phyloP scores from a whole-genome alignment of 2,888 invertebrate species.

The Sussaba pulchella region DNA sequence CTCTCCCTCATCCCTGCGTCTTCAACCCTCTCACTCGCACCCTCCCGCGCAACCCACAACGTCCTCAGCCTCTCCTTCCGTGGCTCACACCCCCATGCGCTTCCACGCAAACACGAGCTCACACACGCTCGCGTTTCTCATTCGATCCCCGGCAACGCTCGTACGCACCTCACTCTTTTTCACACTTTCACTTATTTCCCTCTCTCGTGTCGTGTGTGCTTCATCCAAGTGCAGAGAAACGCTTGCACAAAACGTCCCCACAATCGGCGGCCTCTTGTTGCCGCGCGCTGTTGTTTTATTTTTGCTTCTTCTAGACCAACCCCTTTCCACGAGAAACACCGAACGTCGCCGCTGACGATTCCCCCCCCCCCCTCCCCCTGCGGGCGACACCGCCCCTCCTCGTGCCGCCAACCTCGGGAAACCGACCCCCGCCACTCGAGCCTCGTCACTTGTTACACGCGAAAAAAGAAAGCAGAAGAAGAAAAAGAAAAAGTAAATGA shows the following conservation, averaged over 20 bases:
- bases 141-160: conserved; percentile 34
- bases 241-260: conserved; percentile 74
- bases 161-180: conserved; percentile 62
- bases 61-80: conserved; percentile 41
- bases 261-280: conserved; percentile 73
- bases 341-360: too few species aligned
- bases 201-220: conserved; percentile 37
- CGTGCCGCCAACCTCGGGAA: too few species aligned
- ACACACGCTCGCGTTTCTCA: conserved; percentile 4
- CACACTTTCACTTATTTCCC: conserved; percentile 51
- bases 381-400: too few species aligned
- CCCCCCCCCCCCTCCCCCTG: conserved; percentile 54
- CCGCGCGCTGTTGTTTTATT: conserved; percentile 55
- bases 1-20: conserved; percentile 42
- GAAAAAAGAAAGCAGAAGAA: neutral
- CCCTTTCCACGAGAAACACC: conserved; percentile 51
- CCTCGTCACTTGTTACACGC: conserved; percentile 47
- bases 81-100: conserved; percentile 46
- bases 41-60: too few species aligned
- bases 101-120: conserved; percentile 61
- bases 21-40: conserved; percentile 54
- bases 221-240: conserved; percentile 63
- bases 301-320: conserved; percentile 27
- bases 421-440: conserved; percentile 10
- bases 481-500: neutral